Conservation (phyloP, 2,888 invertebrate species). For the Chelonus formosanus region DNA sequence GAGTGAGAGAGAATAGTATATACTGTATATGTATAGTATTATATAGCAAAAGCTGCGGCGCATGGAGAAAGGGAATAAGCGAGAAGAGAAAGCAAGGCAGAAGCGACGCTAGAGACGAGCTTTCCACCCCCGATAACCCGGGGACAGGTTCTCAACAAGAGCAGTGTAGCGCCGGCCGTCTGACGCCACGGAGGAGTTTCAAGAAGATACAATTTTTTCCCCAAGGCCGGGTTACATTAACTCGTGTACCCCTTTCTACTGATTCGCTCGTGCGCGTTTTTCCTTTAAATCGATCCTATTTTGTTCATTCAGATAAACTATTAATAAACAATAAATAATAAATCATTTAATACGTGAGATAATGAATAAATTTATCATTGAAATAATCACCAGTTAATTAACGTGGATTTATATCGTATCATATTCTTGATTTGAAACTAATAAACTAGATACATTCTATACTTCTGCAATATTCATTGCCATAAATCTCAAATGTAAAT, state of each 20-base stretch:
- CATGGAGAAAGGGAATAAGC: not conserved
- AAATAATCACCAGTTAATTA: too few species aligned
- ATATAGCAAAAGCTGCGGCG: too few species aligned
- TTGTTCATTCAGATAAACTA: slow-evolving; percentile 1
- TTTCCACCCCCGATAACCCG: slow-evolving; percentile 34
- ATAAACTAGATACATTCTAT: too few species aligned
- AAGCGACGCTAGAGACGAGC: slow-evolving; percentile 29
- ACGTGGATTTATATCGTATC: too few species aligned
- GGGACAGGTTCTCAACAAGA: slow-evolving; percentile 28
- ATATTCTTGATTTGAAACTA: too few species aligned
- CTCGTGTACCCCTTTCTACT: not conserved
- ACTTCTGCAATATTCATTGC: too few species aligned
- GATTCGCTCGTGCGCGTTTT: slow-evolving; percentile 4
- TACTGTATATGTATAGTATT: too few species aligned
- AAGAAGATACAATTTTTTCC: slow-evolving; percentile 7
- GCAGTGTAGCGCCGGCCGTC: slow-evolving; percentile 41
- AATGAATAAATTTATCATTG: too few species aligned
- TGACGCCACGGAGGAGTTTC: slow-evolving; percentile 28
- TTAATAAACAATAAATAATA: not conserved
- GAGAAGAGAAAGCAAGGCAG: slow-evolving; percentile 21
- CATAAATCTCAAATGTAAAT: too few species aligned
- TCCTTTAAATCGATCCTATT: not conserved
- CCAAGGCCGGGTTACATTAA: not conserved
- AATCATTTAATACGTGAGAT: too few species aligned
- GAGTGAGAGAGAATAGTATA: too few species aligned